Evolutionary conservation across 2,797 vertebrate genomes (phyloP).

Genomic region (Argentina silus): DNA sequence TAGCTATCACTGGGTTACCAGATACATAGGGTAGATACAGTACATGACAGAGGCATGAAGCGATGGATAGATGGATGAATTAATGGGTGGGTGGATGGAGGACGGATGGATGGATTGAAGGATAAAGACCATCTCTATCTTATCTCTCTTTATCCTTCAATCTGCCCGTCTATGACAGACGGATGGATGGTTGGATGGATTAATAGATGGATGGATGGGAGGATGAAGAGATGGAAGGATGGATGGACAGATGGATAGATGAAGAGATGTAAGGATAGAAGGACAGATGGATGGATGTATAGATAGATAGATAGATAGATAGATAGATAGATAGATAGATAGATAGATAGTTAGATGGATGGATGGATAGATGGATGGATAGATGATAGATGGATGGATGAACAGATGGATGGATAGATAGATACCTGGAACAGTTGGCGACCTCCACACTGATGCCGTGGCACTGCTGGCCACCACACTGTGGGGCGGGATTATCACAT

Average conservation of each 20-base stretch:
- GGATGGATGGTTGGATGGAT: too few species aligned
- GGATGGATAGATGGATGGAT: not conserved
- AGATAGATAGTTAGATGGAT: not conserved
- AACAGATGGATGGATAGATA: not conserved
- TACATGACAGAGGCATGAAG: not conserved
- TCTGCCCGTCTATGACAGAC: too few species aligned
- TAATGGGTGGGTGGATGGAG: too few species aligned
- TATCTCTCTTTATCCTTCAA: too few species aligned
- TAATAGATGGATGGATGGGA: not conserved
- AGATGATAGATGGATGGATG: not conserved
- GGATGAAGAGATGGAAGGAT: not conserved
- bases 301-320: not conserved
- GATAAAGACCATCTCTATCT: too few species aligned
- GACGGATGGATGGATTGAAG: too few species aligned
- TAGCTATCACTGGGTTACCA: not conserved
- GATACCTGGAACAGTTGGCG: conserved; percentile 94
- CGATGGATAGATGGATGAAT: too few species aligned
- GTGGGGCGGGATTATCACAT: conserved; percentile 89
- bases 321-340: not conserved
- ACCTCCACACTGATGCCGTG: conserved; percentile 90
- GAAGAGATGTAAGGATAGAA: not conserved
- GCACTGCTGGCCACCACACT: conserved; percentile 90
- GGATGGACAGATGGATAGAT: not conserved
- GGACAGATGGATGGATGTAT: not conserved
- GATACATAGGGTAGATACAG: not conserved